phyloP scores from a whole-genome alignment of 2,888 invertebrate genomes.

The Spialia ferax region DNA sequence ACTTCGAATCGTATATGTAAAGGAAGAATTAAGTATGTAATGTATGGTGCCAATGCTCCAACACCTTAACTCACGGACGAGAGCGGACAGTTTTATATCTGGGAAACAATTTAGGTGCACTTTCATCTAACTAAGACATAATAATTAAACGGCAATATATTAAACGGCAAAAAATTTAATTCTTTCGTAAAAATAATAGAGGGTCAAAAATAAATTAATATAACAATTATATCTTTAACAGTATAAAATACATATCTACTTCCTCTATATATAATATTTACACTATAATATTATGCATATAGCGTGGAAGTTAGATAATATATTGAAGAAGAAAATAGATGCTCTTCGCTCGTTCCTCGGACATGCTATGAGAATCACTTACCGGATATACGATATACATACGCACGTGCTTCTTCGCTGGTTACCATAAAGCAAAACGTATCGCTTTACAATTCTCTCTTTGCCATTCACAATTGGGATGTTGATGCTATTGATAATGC shows the following conservation, averaged over 20 bases:
- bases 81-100: conserved; percentile 6
- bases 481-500: too few species aligned
- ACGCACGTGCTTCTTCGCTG: conserved; percentile 35
- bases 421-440: conserved; percentile 14
- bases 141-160: too few species aligned
- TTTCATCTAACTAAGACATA: background rate
- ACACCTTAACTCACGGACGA: conserved; percentile 19
- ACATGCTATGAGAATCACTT: conserved; percentile 23
- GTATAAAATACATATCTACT: too few species aligned
- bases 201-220: too few species aligned
- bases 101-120: background rate
- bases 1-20: conserved; percentile 52
- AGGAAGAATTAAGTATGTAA: conserved; percentile 39
- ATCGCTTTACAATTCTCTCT: too few species aligned
- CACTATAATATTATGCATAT: too few species aligned
- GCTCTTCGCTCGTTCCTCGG: conserved; percentile 30
- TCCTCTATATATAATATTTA: too few species aligned
- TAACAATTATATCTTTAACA: too few species aligned
- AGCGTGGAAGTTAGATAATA: too few species aligned
- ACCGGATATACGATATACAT: conserved; percentile 37
- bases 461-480: too few species aligned
- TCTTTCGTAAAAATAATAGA: too few species aligned
- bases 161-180: too few species aligned
- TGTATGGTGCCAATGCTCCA: conserved; percentile 40
- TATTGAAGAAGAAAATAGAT: background rate